These are phyloP conservation scores for Drosophila paulistorum DNA, from an alignment of 1,140 invertebrate genomes.

Conservation along the genomic window DNA sequence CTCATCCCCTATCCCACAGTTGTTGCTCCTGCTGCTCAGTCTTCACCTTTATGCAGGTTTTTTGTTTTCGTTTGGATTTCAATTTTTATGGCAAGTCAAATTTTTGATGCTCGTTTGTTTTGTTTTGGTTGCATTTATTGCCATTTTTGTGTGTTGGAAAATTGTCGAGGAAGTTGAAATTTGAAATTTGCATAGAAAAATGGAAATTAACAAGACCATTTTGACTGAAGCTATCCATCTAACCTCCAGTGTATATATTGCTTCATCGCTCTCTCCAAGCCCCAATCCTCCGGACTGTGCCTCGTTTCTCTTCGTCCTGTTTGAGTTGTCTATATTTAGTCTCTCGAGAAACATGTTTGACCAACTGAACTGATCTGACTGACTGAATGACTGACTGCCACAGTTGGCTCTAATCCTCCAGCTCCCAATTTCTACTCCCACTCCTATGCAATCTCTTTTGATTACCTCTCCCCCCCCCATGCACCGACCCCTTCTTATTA, in stretches of 20 bases:
- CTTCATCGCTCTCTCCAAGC: conserved; percentile 2
- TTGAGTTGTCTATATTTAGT: conserved; percentile 8
- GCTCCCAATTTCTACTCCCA: conserved; percentile 4
- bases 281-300: conserved; percentile 49
- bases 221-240: conserved; percentile 67
- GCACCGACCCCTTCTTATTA: not conserved
- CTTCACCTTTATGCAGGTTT: conserved; percentile 33
- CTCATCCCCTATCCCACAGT: conserved; percentile 6
- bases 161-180: conserved; percentile 78
- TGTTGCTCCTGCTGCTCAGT: conserved; percentile 1
- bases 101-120: conserved; percentile 62
- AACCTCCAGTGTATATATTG: conserved; percentile 16
- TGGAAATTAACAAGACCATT: conserved; percentile 82
- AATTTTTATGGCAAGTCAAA: conserved; percentile 81
- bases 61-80: conserved; percentile 52
- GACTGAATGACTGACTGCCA: conserved; percentile 78
- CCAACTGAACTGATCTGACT: conserved; percentile 78
- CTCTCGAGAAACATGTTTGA: conserved; percentile 73
- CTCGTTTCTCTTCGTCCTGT: conserved; percentile 53
- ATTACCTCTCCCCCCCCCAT: not conserved
- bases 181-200: conserved; percentile 82
- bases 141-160: conserved; percentile 65
- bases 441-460: not conserved
- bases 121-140: conserved; percentile 49
- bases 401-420: conserved; percentile 51